Conservation (phyloP, 2,888 invertebrate genomes). For the Agelastica alni region DNA sequence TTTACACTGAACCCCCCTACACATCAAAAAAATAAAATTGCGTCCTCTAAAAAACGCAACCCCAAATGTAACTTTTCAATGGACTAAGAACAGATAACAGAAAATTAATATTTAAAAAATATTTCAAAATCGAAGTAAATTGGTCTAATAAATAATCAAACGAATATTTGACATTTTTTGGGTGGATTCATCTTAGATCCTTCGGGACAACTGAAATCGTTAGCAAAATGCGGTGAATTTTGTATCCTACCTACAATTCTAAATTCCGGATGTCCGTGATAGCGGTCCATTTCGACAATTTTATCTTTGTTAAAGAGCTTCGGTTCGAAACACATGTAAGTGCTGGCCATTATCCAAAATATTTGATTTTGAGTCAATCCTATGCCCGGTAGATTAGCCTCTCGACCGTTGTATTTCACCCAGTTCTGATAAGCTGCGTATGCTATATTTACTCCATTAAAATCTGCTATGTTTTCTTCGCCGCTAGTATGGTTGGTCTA, state of each 20-base stretch:
- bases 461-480: slow-evolving; percentile 91
- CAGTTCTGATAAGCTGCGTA: slow-evolving; percentile 79
- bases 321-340: slow-evolving; percentile 40
- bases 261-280: slow-evolving; percentile 36
- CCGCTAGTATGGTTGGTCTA: slow-evolving; percentile 84
- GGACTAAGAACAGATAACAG: no score
- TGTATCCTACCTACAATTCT: slow-evolving; percentile 38
- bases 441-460: slow-evolving; percentile 85
- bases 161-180: slow-evolving; percentile 41
- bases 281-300: slow-evolving; percentile 11
- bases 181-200: slow-evolving; percentile 44
- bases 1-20: no score
- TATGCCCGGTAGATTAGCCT: slow-evolving; percentile 67
- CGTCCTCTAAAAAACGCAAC: no score
- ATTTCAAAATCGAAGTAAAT: no score
- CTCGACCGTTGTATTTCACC: slow-evolving; percentile 67
- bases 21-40: no score
- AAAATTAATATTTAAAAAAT: no score
- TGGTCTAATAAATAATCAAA: slow-evolving; percentile 15
- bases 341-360: slow-evolving; percentile 54
- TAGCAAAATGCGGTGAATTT: slow-evolving; percentile 43
- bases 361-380: slow-evolving; percentile 65
- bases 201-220: slow-evolving; percentile 42
- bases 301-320: slow-evolving; percentile 27
- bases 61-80: no score